phyloP scores from a whole-genome alignment of 1,140 invertebrate genomes.

The Drosophila sechellia region DNA sequence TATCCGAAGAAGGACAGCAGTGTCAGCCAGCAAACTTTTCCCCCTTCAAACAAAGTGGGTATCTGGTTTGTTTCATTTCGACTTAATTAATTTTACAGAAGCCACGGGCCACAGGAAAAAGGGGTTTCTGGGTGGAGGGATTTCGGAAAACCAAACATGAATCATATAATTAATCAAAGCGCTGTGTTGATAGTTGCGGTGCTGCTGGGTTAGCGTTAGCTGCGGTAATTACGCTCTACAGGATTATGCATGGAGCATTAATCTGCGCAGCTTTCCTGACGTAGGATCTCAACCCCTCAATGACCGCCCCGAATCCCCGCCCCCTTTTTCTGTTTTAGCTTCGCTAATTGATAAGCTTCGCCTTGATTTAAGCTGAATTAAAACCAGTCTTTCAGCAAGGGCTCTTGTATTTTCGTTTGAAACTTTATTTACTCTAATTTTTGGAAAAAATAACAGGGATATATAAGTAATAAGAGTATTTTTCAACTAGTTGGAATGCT shows the following conservation, averaged over 20 bases:
- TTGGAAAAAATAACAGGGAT: no score
- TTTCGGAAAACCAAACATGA: constrained; percentile 11
- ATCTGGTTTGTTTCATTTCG: constrained; percentile 20
- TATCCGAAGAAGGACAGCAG: constrained; percentile 1
- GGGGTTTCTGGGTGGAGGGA: background rate
- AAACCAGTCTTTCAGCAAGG: background rate
- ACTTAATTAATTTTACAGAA: constrained; percentile 54
- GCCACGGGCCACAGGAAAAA: background rate
- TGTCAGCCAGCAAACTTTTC: background rate
- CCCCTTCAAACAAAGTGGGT: background rate
- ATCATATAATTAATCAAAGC: constrained; percentile 54
- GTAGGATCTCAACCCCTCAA: no score
- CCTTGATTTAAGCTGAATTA: constrained; percentile 1
- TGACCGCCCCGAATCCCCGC: background rate
- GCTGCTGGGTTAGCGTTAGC: constrained; percentile 3
- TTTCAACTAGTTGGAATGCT: background rate
- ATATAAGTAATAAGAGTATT: no score
- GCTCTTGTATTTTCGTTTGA: background rate
- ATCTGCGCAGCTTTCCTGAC: constrained; percentile 4
- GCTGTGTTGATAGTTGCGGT: constrained; percentile 16
- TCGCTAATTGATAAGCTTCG: constrained; percentile 20
- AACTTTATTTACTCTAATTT: no score
- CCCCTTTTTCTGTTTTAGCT: background rate
- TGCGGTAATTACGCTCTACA: constrained; percentile 28
- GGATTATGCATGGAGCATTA: constrained; percentile 26